Base-by-base conservation (phyloP, 2,797 vertebrate genomes). In the Pangasius krempfi region DNA sequence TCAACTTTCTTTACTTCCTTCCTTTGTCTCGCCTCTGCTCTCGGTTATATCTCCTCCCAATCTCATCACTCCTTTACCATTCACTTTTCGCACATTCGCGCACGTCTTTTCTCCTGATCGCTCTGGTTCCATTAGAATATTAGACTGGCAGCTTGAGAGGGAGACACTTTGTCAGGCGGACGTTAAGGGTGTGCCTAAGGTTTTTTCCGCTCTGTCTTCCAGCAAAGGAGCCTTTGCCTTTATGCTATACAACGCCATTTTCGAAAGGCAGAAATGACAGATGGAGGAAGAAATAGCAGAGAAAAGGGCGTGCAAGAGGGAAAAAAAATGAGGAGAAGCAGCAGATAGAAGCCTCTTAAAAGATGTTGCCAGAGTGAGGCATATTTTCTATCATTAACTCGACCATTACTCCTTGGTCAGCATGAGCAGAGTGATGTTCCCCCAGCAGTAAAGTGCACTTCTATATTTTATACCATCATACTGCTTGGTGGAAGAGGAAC, bases 161-260 rank as follows among this genome's bases (percentile, higher is more conserved):
- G 64, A 33, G 64, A 78, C 40, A 30, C 30, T 85, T 72, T 47
- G 70, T 76, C 58, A 83, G 52, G 60, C 27, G 40, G 76, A 87
- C 16, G 50, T 33, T 54, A 44, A 30, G 70, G 47, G 18, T 85
- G 79, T 70, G 52, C 20, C 79, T n/a, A n/a, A n/a, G 27, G 33
- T 25, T 25, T 33, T 47, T 22, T 30, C 47, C 30, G 27, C 18
- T 47, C 88, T 13, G 27, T 52, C 75, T 73, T 66, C 52, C 56
- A 50, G 33, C 25, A 25, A 47, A 84, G 3, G 44, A 89, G 66
- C 91, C 81, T 84, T 62, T 91, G 92, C 91, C 88, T 93, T 93
- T 92, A 90, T 92, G 91, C 88, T 84, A 92, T 89, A 92, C 88
- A 90, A 88, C 90, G 86, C 92, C 89, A 88, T 86, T 87, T 78